Conservation (phyloP, 2,888 invertebrate species). For the Pelosia muscerda region DNA sequence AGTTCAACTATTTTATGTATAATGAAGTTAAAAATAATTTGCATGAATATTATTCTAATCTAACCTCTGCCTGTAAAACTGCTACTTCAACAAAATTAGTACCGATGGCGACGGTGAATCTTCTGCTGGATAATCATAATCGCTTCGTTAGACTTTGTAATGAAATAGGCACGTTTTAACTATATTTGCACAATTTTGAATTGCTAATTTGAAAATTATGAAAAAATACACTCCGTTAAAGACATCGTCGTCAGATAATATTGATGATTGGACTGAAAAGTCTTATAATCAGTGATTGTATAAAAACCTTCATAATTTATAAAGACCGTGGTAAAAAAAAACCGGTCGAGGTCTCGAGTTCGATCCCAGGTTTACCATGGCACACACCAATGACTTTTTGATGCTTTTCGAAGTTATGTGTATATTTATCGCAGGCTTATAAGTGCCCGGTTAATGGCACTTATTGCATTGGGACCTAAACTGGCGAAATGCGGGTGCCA, state of each 20-base stretch:
- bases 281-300: not conserved
- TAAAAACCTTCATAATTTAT: not conserved
- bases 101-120: slow-evolving; percentile 11
- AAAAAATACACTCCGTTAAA: not conserved
- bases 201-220: not conserved
- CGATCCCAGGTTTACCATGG: too few relatives aligned
- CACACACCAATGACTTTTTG: too few relatives aligned
- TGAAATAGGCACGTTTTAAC: slow-evolving; percentile 2
- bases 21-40: not conserved
- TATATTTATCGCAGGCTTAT: too few relatives aligned
- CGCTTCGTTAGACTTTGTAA: slow-evolving; percentile 24
- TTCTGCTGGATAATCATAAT: slow-evolving; percentile 30
- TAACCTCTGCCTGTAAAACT: not conserved
- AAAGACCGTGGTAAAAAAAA: too few relatives aligned
- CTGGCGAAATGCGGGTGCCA: too few relatives aligned
- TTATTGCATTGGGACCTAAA: too few relatives aligned
- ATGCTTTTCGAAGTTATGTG: too few relatives aligned
- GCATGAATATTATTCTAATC: not conserved
- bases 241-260: not conserved
- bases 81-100: slow-evolving; percentile 1
- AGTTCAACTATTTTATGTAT: not conserved
- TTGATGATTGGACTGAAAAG: not conserved
- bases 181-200: not conserved
- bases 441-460: too few relatives aligned
- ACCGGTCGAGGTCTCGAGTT: too few relatives aligned